Percentiles rank a stretch among this genome's conserved stretches.
phyloP scores from a whole-genome alignment of 1,140 invertebrate species.

The Leptonema lineaticorne region DNA sequence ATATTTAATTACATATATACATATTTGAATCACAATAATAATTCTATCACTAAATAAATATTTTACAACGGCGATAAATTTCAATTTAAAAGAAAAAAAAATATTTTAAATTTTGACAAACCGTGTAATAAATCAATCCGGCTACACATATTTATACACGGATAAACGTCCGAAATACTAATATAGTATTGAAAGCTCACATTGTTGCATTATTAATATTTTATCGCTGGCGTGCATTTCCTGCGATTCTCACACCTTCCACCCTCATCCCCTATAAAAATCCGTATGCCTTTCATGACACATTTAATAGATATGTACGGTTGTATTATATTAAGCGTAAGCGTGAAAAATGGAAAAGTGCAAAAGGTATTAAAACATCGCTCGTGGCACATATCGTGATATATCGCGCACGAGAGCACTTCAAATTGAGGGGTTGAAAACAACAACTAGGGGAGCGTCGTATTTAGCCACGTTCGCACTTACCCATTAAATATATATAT shows the following conservation, averaged over 20 bases:
- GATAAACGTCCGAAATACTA: too few relatives aligned
- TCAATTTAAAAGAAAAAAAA: too few relatives aligned
- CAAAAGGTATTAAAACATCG: slow-evolving; percentile 6
- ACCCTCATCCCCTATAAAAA: not conserved
- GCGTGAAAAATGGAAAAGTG: slow-evolving; percentile 9
- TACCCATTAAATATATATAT: too few relatives aligned
- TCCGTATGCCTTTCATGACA: not conserved
- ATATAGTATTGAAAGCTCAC: too few relatives aligned
- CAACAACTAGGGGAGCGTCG: not conserved
- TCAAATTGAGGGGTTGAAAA: not conserved
- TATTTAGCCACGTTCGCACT: not conserved
- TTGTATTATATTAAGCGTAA: not conserved
- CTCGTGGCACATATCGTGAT: slow-evolving; percentile 2
- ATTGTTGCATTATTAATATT: too few relatives aligned
- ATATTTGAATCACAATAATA: too few relatives aligned
- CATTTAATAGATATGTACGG: not conserved
- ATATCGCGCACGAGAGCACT: not conserved
- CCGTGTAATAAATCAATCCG: too few relatives aligned
- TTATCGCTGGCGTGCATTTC: not conserved
- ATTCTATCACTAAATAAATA: too few relatives aligned
- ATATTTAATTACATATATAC: too few relatives aligned
- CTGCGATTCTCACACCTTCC: not conserved
- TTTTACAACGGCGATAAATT: too few relatives aligned
- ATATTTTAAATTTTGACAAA: too few relatives aligned
- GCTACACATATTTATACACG: too few relatives aligned